These are phyloP conservation scores for Atrina japonica DNA, from an alignment of 2,888 invertebrate genomes.

Conservation along the genomic window DNA sequence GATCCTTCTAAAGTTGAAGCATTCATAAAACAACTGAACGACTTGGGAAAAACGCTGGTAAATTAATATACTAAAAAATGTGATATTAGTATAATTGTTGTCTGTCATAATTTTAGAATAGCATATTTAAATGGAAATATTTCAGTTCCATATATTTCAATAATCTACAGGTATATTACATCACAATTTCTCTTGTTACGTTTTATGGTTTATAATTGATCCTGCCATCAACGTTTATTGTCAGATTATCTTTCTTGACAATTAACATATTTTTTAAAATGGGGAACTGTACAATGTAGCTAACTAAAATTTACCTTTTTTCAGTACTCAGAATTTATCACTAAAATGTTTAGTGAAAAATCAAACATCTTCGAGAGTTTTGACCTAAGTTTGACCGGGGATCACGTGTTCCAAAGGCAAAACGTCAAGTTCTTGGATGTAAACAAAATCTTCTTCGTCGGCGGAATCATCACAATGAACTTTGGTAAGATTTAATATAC, in stretches of 20 bases:
- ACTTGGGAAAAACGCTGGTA: slow-evolving; percentile 62
- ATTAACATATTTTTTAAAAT: not conserved
- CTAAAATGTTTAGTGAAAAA: slow-evolving; percentile 46
- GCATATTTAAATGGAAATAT: no score
- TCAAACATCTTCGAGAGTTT: slow-evolving; percentile 57
- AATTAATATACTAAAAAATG: slow-evolving; percentile 13
- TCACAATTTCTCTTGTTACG: no score
- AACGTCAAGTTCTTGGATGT: slow-evolving; percentile 50
- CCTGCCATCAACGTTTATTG: no score
- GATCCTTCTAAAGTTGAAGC: slow-evolving; percentile 56
- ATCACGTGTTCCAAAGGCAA: slow-evolving; percentile 51
- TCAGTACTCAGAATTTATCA: slow-evolving; percentile 62
- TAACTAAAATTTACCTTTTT: no score
- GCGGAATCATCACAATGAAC: slow-evolving; percentile 58
- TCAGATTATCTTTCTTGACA: not conserved
- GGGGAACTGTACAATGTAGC: not conserved
- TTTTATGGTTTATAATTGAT: no score
- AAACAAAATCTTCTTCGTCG: slow-evolving; percentile 51
- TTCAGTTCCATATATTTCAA: no score
- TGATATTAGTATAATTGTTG: no score
- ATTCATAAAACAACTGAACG: slow-evolving; percentile 56
- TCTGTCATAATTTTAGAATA: no score
- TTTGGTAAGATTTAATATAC: slow-evolving; percentile 62
- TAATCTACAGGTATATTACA: no score
- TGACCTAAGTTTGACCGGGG: slow-evolving; percentile 59